Base-by-base conservation (phyloP, 1,140 invertebrate species). In the Euwallacea similis region DNA sequence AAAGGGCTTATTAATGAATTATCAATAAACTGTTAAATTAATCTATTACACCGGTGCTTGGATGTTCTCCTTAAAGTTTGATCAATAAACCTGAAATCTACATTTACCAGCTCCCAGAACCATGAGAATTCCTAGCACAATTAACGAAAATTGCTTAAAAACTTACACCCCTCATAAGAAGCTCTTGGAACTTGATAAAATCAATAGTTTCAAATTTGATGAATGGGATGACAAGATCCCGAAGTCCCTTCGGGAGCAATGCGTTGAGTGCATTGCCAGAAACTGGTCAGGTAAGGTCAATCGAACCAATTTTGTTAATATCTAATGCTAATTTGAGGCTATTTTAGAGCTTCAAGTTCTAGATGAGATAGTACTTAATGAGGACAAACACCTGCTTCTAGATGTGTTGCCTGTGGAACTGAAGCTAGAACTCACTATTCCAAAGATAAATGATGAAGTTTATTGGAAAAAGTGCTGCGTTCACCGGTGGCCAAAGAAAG, bases 391-490 rank as follows among this genome's bases (percentile, higher is more conserved):
- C 56, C n/a, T 69, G 4, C 58, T 73, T 6, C 47, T 73, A 42
- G 72, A 73, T 50, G 46, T 73, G 42, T 54, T 73, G 6, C 41
- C 66, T 10, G 62, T 54, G 11, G 56, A 33, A 16, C 42, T 73
- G 10, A 61, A 54, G 7, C 47, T 69, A 7, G 53, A 69, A 47
- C 7, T 73, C 9, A 60, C 72, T 7, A 61, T 73, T 15, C 63
- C 72, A n/a, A 42, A 33, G 21, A 73, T 73, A 41, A 11, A 44
- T 9, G 66, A 73, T 13, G 71, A 73, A 7, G 43, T 69, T 42
- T 73, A 73, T 16, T 73, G 71, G 71, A 69, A 60, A 53, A 68
- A 54, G 58, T 69, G 71, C 50, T 73, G 50, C 42, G 7, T 73
- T n/a, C 63, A 46, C 41, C 11, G 59, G 16, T 73, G 71, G 71